Percentiles rank a stretch among this genome's conserved stretches.
Conservation (phyloP, 1,140 invertebrate genomes). For the Berghia stephanieae region DNA sequence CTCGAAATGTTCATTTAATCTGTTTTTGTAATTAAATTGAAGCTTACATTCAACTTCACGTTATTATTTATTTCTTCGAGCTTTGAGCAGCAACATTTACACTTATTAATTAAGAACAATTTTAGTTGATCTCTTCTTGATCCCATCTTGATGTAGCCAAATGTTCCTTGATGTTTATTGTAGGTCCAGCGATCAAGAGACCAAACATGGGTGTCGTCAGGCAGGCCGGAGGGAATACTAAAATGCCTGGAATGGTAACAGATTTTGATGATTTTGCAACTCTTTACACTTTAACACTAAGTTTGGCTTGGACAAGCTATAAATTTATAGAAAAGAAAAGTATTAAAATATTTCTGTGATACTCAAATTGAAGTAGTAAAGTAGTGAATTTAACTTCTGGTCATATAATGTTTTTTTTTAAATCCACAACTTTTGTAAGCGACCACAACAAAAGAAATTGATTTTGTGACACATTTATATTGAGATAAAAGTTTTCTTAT, state of each 20-base stretch:
- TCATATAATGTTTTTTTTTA: background rate
- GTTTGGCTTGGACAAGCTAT: background rate
- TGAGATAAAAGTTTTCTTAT: background rate
- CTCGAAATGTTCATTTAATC: too few relatives aligned
- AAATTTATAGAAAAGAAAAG: background rate
- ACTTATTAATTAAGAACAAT: too few relatives aligned
- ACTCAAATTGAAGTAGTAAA: background rate
- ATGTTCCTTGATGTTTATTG: too few relatives aligned
- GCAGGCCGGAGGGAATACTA: slow-evolving; percentile 52
- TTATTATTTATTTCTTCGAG: slow-evolving; percentile 6
- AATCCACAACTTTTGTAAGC: background rate
- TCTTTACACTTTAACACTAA: background rate
- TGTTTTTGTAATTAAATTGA: slow-evolving; percentile 14
- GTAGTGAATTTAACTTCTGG: background rate
- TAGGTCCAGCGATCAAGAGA: slow-evolving; percentile 61
- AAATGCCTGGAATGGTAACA: slow-evolving; percentile 33
- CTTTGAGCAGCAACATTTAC: too few relatives aligned
- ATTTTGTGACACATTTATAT: background rate
- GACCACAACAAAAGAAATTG: background rate
- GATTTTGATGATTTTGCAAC: background rate
- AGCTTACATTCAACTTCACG: background rate
- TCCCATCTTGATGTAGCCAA: too few relatives aligned
- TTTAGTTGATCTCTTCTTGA: too few relatives aligned
- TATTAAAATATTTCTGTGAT: background rate
- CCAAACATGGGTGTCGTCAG: slow-evolving; percentile 61